A percentile compares a stretch with the other conserved stretches of the same genome.
Evolutionary conservation across 2,113 vertebrate genomes (phyloP).

Genomic region (Macquaria australasica): DNA sequence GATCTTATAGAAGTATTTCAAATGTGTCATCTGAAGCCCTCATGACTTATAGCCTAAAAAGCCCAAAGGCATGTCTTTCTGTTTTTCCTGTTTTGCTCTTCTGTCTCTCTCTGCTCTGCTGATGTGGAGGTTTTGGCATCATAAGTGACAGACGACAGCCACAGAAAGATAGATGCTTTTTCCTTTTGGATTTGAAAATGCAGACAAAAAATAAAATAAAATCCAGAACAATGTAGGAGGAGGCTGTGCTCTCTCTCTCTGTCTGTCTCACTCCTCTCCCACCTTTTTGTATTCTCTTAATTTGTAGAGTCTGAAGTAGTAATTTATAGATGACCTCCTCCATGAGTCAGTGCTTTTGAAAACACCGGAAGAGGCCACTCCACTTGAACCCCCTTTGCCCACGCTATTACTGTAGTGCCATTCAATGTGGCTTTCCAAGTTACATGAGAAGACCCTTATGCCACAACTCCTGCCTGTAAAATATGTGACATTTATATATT

Average conservation of each 20-base stretch:
- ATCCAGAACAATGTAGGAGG: conserved; percentile 33
- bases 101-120: neutral
- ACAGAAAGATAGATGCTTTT: neutral
- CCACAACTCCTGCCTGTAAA: neutral
- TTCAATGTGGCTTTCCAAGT: conserved; percentile 27
- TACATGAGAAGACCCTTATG: conserved; percentile 14
- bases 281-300: conserved; percentile 42
- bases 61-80: neutral
- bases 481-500: conserved; percentile 11
- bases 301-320: conserved; percentile 44
- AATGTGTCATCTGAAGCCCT: conserved; percentile 1
- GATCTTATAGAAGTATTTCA: neutral
- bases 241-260: neutral
- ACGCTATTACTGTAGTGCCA: conserved; percentile 36
- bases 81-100: neutral
- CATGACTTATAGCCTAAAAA: neutral
- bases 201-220: conserved; percentile 11
- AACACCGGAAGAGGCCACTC: conserved; percentile 49
- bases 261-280: neutral
- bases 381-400: conserved; percentile 62
- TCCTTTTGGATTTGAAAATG: neutral
- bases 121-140: conserved; percentile 3
- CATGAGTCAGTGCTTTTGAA: conserved; percentile 65
- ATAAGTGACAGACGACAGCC: neutral
- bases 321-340: conserved; percentile 57